Evolutionary conservation across 2,113 vertebrate species (phyloP), one percentile per base, ranked within the genome.

Genomic region (Sisor rabdophorus): DNA sequence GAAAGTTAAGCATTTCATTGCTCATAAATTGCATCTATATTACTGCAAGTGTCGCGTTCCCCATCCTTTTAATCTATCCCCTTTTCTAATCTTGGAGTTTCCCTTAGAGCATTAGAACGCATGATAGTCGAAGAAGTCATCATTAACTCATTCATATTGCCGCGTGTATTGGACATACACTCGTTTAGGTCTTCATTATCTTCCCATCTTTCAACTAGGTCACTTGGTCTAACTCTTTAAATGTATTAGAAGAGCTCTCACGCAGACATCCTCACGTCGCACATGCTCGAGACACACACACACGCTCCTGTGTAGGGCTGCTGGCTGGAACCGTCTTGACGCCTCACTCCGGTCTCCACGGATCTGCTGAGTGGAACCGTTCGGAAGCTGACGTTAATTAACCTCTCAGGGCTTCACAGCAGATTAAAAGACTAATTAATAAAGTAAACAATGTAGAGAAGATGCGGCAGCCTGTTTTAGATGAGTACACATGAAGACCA

Each of bases 401-500:
- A 82, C 79, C 84, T 86, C 81, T 75, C 77, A 78, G 85, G 83
- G 83, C 82, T 77, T 86, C 75, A 44, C 63, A 71, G 80, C 69
- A 84, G 81, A 84, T 83, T 81, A 84, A 80, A 81, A 73, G 72
- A 76, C 68, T 81, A 76, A 83, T 83, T 84, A 84, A 81, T 84
- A 84, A 84, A 83, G 81, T 78, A 86, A 84, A 86, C 68, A 83
- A 76, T 40, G 24, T 40, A 47, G 71, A 53, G 73, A 64, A 80
- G 64, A 77, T 17, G 73, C 6, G 32, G 58, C 32, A 47, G 58
- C 53, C 28, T 64, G 81, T 65, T 75, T 82, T 79, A 50, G 47
- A 48, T n/a, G 28, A 77, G 81, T 76, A 75, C 65, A 80, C 47
- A 64, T 60, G 63, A 22, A 28, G 55, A 79, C 30, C 24, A 44